Evolutionary conservation across 2,797 vertebrate species (phyloP), one percentile per base, ranked within the genome.

Genomic region (Morus bassanus): DNA sequence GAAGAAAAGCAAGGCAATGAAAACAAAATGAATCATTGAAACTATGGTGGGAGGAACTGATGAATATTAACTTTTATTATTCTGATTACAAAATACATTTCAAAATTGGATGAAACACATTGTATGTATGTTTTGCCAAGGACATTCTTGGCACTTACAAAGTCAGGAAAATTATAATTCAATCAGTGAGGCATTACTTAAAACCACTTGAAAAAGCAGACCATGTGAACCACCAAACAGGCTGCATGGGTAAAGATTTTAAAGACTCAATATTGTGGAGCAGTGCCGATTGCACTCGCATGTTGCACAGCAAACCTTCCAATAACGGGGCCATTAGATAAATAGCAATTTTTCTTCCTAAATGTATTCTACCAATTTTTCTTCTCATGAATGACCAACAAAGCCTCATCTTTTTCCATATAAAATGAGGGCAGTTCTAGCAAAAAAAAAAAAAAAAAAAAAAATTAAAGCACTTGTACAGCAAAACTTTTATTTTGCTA

Each of bases 61-160:
- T 74, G 77, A 96, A 95, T 95, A 95, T 89, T 93, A 94, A 88
- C 72, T 85, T 96, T 74, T 93, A 93, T 96, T 93, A 93, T 96
- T 95, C 12, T 6, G 86, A 96, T 96, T 96, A 93, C 93, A 95
- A 96, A 95, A 95, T 89, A 92, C 31, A 75, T 91, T 96, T 93
- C 91, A 92, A 95, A 96, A 90, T 77, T 88, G 81, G 84, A 93
- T 79, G 83, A 95, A 95, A 89, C 50, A 78, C 63, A 64, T 37
- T 72, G 68, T 76, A 50, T 76, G 87, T 85, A 88, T 64, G 51
- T 94, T 95, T 96, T 96, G 95, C 91, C 94, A 97, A 96, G 92
- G 87, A 96, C 93, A 94, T 96, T 95, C 92, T 96, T 96, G 88
- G 93, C 88, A 96, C 77, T 88, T 85, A 91, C 46, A 72, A 93